Base-by-base conservation (phyloP, 1,140 invertebrate species). In the Diorhabda carinulata region DNA sequence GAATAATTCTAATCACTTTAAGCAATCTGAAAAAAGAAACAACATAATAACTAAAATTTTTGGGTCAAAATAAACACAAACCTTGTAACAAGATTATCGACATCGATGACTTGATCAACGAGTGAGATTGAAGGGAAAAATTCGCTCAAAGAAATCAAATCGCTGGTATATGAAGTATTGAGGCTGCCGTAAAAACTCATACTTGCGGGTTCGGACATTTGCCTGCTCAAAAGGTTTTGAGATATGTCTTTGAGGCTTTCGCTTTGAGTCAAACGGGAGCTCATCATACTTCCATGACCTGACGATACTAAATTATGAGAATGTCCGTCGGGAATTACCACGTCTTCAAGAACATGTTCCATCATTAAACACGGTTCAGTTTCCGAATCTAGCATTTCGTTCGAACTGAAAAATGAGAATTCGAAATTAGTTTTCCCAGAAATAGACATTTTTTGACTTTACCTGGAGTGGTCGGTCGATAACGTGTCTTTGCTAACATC, bases 341-440 rank as follows among this genome's bases (percentile, higher is more conserved):
- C 88, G 77, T 90, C 88, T 78, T 90, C 88, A 45, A 90, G 68
- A 5, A 90, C 88, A 71, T 87, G 88, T 76, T 91, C 90, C 84
- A 91, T 91, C 86, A 91, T 91, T 41, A 92, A 80, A 73, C 89
- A 91, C 4, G 90, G 90, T 76, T 92, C 90, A 0, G 90, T 91
- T 82, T 91, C 90, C 3, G 90, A 91, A 79, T 91, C 90, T 7
- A 91, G 82, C 76, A 91, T 82, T 57, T 90, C 90, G 75, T 88
- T 83, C 0, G 76, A 78, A 70, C 75, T 78, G 52, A 66, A 70
- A 60, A 52, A 41, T 6, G 45, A 71, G 57, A n/a, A 25, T 25
- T 52, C 25, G 25, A 40, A 65, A 64, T 57, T 52, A 63, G 4
- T 41, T 56, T 25, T 5, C 43, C 56, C 9, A 7, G 43, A 42